Percentiles rank a stretch among this genome's conserved stretches.
These are phyloP conservation scores for Melieria picta DNA, from an alignment of 2,888 invertebrate genomes.

Conservation along the genomic window DNA sequence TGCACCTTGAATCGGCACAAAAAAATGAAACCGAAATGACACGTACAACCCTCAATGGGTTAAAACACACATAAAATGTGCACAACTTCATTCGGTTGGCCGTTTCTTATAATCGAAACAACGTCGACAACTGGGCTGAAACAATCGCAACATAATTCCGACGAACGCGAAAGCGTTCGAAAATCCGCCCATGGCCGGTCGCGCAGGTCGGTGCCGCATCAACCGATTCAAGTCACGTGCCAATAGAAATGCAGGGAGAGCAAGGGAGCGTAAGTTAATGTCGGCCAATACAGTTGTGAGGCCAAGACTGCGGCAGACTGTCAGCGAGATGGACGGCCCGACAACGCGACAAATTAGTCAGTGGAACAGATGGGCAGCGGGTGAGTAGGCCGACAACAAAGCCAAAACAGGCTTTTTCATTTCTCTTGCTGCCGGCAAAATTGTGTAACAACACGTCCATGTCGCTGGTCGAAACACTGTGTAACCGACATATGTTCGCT, in stretches of 20 bases:
- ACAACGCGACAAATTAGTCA: not conserved
- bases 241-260: constrained; percentile 14
- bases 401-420: too few relatives aligned
- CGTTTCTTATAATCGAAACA: not conserved
- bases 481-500: not conserved
- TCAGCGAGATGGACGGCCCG: not conserved
- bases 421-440: too few relatives aligned
- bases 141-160: not conserved
- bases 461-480: too few relatives aligned
- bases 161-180: not conserved
- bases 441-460: too few relatives aligned
- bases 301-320: constrained; percentile 5
- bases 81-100: not conserved
- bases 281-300: constrained; percentile 6
- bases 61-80: constrained; percentile 1
- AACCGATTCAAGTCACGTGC: constrained; percentile 41
- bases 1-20: too few relatives aligned
- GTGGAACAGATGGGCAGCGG: not conserved
- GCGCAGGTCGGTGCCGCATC: not conserved
- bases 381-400: not conserved
- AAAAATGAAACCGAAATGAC: too few relatives aligned
- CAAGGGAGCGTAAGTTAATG: not conserved
- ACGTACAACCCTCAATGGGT: not conserved
- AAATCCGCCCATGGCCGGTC: not conserved
- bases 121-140: not conserved